These are phyloP conservation scores for Anser brachyrhynchus DNA, from an alignment of 2,113 vertebrate genomes.

Conservation along the genomic window DNA sequence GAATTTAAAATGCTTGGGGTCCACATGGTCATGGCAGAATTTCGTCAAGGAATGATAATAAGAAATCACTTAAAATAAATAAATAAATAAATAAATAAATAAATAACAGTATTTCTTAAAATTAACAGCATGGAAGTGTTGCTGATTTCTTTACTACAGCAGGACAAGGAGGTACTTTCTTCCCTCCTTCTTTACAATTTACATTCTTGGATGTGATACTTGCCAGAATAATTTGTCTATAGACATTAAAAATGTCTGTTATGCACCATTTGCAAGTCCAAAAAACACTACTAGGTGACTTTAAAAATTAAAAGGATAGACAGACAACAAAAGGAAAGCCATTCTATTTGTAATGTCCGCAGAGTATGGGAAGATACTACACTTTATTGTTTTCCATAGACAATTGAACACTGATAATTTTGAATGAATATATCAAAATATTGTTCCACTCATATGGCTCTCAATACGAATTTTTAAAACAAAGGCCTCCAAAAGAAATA, in stretches of 20 bases:
- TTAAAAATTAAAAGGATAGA: not conserved
- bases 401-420: not conserved
- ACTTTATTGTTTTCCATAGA: not conserved
- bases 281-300: not conserved
- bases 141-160: not conserved
- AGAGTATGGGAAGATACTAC: not conserved
- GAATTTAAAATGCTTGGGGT: not conserved
- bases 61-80: not conserved
- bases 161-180: not conserved
- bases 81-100: not conserved
- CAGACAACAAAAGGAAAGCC: not conserved
- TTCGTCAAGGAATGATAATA: not conserved
- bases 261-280: not conserved
- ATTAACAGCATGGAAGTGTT: not conserved
- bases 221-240: not conserved
- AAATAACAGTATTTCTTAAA: not conserved
- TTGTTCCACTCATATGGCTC: not conserved
- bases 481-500: not conserved
- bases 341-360: not conserved
- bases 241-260: not conserved
- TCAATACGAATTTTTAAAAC: not conserved
- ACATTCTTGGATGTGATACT: not conserved
- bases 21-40: fast-evolving
- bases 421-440: not conserved
- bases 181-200: not conserved